These are phyloP conservation scores for Ctenosaura bakeri DNA, from an alignment of 2,797 vertebrate genomes.

Conservation along the genomic window DNA sequence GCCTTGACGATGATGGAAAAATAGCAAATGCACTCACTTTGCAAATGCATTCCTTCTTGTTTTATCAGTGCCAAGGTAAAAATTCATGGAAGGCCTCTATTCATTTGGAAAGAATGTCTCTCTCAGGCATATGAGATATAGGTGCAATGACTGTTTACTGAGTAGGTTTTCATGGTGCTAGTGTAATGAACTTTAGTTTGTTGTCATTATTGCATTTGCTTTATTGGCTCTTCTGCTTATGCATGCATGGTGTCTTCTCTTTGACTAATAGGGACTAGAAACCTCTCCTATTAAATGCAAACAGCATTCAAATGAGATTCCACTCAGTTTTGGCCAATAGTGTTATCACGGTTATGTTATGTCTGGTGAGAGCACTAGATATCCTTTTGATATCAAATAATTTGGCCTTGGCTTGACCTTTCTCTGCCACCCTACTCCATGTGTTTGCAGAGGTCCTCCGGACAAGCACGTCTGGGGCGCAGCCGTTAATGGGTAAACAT, in stretches of 20 bases:
- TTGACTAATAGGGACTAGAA: neutral
- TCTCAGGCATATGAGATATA: constrained; percentile 46
- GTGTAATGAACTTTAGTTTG: fast-evolving
- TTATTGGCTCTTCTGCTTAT: neutral
- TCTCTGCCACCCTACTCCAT: too few relatives aligned
- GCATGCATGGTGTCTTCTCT: too few relatives aligned
- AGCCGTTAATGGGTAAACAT: too few relatives aligned
- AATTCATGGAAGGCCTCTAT: constrained; percentile 46
- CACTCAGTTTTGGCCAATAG: neutral
- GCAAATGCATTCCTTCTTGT: neutral
- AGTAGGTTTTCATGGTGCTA: neutral
- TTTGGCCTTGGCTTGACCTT: too few relatives aligned
- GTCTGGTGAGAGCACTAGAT: too few relatives aligned
- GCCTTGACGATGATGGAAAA: constrained; percentile 19
- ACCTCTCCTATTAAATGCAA: neutral
- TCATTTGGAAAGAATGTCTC: constrained; percentile 46
- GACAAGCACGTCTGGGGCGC: too few relatives aligned
- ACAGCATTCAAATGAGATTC: neutral
- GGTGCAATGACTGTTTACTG: constrained; percentile 36
- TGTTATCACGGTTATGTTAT: too few relatives aligned
- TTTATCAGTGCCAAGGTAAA: neutral
- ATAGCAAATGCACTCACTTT: constrained; percentile 28
- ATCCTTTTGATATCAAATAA: too few relatives aligned
- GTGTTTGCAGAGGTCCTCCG: too few relatives aligned
- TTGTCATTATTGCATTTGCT: constrained; percentile 3